Conservation (phyloP, 2,888 invertebrate genomes). For the Meandrusa payeni region DNA sequence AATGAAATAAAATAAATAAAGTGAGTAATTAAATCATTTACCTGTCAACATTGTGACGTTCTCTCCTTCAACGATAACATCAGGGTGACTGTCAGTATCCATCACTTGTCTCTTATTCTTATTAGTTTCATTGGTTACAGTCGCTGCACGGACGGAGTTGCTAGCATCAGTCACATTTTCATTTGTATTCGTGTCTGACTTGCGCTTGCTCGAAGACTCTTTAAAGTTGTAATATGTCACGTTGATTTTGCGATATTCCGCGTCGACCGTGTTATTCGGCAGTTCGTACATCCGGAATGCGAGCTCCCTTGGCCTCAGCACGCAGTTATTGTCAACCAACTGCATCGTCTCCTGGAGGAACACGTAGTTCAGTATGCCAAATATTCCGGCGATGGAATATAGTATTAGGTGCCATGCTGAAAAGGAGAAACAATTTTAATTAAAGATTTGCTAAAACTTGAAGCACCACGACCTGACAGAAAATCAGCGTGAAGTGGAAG, state of each 20-base stretch:
- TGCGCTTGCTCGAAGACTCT: slow-evolving; percentile 14
- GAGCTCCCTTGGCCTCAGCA: slow-evolving; percentile 53
- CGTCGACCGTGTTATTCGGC: slow-evolving; percentile 28
- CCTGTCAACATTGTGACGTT: slow-evolving; percentile 41
- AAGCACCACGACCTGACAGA: too few species aligned
- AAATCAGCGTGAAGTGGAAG: too few species aligned
- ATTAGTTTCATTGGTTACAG: slow-evolving; percentile 27
- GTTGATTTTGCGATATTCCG: slow-evolving; percentile 7
- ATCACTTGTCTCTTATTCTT: slow-evolving; percentile 40
- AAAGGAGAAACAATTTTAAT: slow-evolving; percentile 32
- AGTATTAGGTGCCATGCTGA: slow-evolving; percentile 65
- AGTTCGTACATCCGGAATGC: slow-evolving; percentile 50
- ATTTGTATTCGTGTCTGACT: slow-evolving; percentile 23
- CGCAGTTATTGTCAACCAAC: slow-evolving; percentile 55
- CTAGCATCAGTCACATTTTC: slow-evolving; percentile 35
- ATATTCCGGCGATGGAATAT: slow-evolving; percentile 54
- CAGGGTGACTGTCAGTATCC: slow-evolving; percentile 28
- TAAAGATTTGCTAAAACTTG: too few species aligned
- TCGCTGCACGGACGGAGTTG: slow-evolving; percentile 28
- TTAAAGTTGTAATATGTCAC: slow-evolving; percentile 7
- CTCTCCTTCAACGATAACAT: slow-evolving; percentile 29
- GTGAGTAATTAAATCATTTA: slow-evolving; percentile 29
- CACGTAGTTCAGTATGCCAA: slow-evolving; percentile 62
- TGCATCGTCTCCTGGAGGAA: slow-evolving; percentile 60
- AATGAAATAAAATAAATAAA: too few species aligned